Evolutionary conservation across 2,113 vertebrate species (phyloP), one percentile per base, ranked within the genome.

Genomic region (Cavia aperea): DNA sequence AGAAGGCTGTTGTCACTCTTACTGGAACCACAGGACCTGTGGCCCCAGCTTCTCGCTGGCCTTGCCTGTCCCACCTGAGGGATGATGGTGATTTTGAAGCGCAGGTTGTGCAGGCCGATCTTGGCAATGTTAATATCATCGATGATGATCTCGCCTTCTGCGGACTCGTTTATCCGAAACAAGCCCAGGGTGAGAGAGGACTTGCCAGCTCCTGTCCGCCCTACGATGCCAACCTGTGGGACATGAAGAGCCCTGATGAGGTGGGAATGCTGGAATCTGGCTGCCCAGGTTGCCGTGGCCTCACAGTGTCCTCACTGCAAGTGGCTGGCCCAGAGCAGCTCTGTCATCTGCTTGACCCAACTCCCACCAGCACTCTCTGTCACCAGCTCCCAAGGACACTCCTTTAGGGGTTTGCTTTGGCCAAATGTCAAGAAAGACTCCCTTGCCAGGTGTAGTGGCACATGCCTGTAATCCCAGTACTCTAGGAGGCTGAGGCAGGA

Each of bases 1-100:
- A 26, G 26, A 51, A 23, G 21, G 54, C 63, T 7, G 43, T 18
- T 6, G 14, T 77, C 24, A 11, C 46, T 0, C 9, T n/a, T 21
- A 70, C 36, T n/a, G 51, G 1, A 16, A 7, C 31, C n/a, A 9
- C 26, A 56, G 56, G 24, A 3, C 24, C 4, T 19, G 0, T 9
- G 46, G 33, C 26, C 33, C 23, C 2, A 7, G 68, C 68, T 8
- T 70, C 36, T 36, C 8, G 7, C 68, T n/a, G 68, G 36, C 36
- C 16, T 8, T 5, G 1, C n/a, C 15, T 62, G 2, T 0, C 73
- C 10, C 36, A 99, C 99, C 99, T 99, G 99, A 15, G 99, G 99
- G 84, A 99, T 99, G 95, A 99, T 99, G 93, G 99, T 99, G 96
- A 99, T 98, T 96, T 97, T 98, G 95, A 98, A 99, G 58, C 99